Evolutionary conservation across 1,140 invertebrate species (phyloP), one percentile per base, ranked within the genome.

Genomic region (Trachymyrmex septentrionalis): DNA sequence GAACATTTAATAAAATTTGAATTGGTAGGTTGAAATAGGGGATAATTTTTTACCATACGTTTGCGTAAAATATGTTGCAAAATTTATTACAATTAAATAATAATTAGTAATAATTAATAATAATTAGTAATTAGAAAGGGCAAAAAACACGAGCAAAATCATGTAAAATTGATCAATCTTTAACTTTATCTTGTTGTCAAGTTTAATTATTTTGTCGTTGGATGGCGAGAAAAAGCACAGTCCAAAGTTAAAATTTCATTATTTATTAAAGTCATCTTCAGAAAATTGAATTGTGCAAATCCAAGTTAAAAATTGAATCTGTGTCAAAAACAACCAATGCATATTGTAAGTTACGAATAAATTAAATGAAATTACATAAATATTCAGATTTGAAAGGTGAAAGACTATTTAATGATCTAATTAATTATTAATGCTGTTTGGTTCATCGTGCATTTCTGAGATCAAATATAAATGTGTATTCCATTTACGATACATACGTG

Each of bases 361-460:
- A 38, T 38, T 38, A 38, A 38, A 38, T 38, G 7, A 38, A 38
- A 38, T 38, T 38, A 38, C 6, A 38, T 67, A 24, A 67, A 21
- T 24, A 78, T 66, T 10, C n/a, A 27, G 30, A 69, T 30, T 30
- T 24, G 59, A 21, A 53, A 69, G 16, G 21, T 44, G 66, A 66
- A n/a, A n/a, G 24, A 6, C 14, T 14, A 44, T 55, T 67, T 30
- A 30, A 53, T 12, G 53, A 57, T 69, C 14, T 6, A 34, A 57
- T 81, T 81, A 81, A 55, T 57, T 16, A 80, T 38, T 55, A 27
- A 67, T 10, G 30, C 27, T 9, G 30, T 55, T 57, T 44, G n/a
- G 1, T 24, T n/a, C 24, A 19, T 7, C 5, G 21, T 55, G 27
- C 24, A 57, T 55, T 80, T 27, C 48, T 24, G 44, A 48, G 59